Evolutionary conservation across 2,888 invertebrate species (phyloP).

Genomic region (Andrena haemorrhoa): DNA sequence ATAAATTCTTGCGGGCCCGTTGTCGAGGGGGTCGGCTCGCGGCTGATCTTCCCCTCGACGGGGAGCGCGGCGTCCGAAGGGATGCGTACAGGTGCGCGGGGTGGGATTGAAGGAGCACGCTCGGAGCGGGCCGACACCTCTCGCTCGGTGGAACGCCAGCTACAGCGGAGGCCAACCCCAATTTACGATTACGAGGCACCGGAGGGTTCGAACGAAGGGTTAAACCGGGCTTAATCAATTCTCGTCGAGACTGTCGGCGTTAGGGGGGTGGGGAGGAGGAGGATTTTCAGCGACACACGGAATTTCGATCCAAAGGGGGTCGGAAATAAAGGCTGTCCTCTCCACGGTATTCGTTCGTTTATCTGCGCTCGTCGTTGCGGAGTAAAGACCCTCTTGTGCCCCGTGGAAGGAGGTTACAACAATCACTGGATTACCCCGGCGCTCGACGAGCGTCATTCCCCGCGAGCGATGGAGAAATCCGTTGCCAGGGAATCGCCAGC

Average conservation of each 20-base stretch:
- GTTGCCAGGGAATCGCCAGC: too few relatives aligned
- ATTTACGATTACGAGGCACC: conserved; percentile 76
- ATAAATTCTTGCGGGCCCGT: conserved; percentile 15
- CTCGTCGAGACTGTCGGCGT: conserved; percentile 57
- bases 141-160: conserved; percentile 42
- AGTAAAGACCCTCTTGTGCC: background rate
- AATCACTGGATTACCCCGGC: conserved; percentile 5
- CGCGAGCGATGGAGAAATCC: too few relatives aligned
- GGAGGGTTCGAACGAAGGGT: conserved; percentile 70
- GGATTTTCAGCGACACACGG: conserved; percentile 27
- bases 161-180: conserved; percentile 64
- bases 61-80: conserved; percentile 8
- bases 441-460: background rate
- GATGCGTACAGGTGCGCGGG: conserved; percentile 41
- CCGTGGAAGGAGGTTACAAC: background rate
- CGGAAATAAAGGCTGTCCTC: background rate
- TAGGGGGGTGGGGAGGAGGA: background rate
- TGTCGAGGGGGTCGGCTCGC: conserved; percentile 20
- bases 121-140: conserved; percentile 42
- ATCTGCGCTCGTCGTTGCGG: background rate
- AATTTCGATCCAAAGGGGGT: conserved; percentile 6
- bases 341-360: background rate
- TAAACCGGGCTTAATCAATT: conserved; percentile 77
- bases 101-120: conserved; percentile 45
- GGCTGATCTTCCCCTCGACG: conserved; percentile 6